Conservation (phyloP, 1,140 invertebrate genomes). For the Xylocopa sonorina region DNA sequence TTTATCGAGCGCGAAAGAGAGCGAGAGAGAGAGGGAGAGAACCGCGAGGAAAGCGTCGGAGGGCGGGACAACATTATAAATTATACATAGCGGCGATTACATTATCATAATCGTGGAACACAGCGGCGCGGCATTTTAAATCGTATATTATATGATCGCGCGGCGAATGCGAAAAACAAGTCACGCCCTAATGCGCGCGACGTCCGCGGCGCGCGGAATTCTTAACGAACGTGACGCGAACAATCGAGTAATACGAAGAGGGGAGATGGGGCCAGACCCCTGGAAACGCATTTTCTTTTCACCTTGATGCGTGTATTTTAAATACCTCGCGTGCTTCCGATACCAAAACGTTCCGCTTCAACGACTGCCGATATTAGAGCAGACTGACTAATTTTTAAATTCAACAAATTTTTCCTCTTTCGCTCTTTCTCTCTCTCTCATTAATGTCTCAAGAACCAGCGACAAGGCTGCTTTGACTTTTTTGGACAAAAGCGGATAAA, state of each 20-base stretch:
- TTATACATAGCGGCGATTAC: conserved; percentile 51
- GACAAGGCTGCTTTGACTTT: too few relatives aligned
- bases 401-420: too few relatives aligned
- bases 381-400: too few relatives aligned
- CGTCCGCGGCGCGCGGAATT: conserved; percentile 27
- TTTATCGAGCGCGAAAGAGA: conserved; percentile 24
- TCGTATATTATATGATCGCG: conserved; percentile 48
- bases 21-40: conserved; percentile 3
- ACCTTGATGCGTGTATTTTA: not conserved
- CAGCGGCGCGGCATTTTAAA: conserved; percentile 34
- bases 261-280: not conserved
- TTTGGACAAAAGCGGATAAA: too few relatives aligned
- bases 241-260: conserved; percentile 49
- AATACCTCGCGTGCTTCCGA: too few relatives aligned
- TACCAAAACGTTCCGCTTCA: too few relatives aligned
- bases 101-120: conserved; percentile 52
- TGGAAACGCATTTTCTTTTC: not conserved
- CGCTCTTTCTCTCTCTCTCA: too few relatives aligned
- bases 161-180: conserved; percentile 42
- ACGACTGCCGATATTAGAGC: too few relatives aligned
- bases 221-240: conserved; percentile 62
- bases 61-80: conserved; percentile 34
- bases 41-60: not conserved
- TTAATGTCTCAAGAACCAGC: too few relatives aligned
- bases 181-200: conserved; percentile 36